Evolutionary conservation across 2,888 invertebrate genomes (phyloP).

Genomic region (Sphaerophoria taeniata): DNA sequence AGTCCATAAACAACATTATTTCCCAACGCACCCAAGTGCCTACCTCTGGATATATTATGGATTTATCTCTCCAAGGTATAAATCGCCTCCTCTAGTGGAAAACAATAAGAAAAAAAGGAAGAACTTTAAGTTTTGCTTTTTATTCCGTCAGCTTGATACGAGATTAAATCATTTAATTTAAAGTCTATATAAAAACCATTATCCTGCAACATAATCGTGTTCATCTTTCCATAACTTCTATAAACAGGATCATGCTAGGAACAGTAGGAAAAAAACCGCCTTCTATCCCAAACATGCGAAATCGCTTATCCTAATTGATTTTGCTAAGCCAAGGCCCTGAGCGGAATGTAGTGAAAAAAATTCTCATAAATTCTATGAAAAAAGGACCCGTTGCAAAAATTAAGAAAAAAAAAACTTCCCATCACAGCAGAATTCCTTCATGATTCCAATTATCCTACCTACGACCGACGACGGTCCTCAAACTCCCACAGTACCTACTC

Average conservation of each 20-base stretch:
- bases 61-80: no score
- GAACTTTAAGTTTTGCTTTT: neutral
- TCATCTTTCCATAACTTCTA: constrained; percentile 25
- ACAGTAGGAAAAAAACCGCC: constrained; percentile 27
- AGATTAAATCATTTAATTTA: neutral
- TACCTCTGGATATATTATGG: no score
- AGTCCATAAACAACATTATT: no score
- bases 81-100: no score
- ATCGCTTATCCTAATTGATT: constrained; percentile 72
- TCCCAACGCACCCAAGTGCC: no score
- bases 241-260: constrained; percentile 34
- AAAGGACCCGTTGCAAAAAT: constrained; percentile 13
- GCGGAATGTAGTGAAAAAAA: neutral
- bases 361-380: neutral
- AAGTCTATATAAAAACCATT: neutral
- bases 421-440: neutral
- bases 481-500: neutral
- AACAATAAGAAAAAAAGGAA: no score
- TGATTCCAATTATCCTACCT: neutral
- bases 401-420: constrained; percentile 10
- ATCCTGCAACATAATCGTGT: neutral
- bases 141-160: neutral
- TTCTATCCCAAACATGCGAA: constrained; percentile 58
- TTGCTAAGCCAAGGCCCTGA: constrained; percentile 44
- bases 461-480: no score